Evolutionary conservation across 30 jellyfish, hydroid and myxozoan species (phyloP), one percentile per base, ranked within the genome.

Genomic region (Cassiopea xamachana): DNA sequence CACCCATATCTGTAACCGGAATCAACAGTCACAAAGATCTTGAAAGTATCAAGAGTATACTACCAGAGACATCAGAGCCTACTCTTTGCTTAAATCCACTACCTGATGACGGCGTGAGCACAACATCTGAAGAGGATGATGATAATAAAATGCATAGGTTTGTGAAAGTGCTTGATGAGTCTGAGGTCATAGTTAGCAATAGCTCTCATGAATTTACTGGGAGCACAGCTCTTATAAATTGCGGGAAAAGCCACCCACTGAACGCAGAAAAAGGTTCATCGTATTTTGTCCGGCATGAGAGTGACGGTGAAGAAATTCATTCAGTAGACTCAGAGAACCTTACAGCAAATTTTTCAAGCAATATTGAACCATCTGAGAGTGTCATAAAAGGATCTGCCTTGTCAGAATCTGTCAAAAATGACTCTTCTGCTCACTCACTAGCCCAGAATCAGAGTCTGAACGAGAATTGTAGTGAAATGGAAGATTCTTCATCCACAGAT

Each of bases 161-260:
- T 71, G 27, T 70, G 0, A 60, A 59, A 73, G 75, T 84, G 1
- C 67, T 69, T 49, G 80, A 84, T 27, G 70, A 84, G 59, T 84
- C 92, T 6, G 92, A 84, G 75, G 92, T 84, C 39, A 84, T 84
- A 6, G 70, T 46, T 69, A 12, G 17, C 18, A 79, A 50, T 9
- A 73, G 59, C 51, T 82, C 44, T 2, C 71, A 7, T 59, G 59
- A 14, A 50, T 79, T 51, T 44, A 43, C 9, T 68, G 78, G 17
- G 14, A 60, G 64, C 49, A 39, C 18, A 60, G 59, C 7, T 44
- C 8, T 64, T 14, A 6, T 55, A 6, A 6, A 55, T 10, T 10
- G 12, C 12, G 78, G 15, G 15, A 17, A 18, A 14, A 69, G 48
- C 78, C 48, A 18, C 15, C 48, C 48, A 5, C 46, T 69, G 8